Percentiles rank a stretch among this genome's conserved stretches.
Evolutionary conservation across 2,113 vertebrate genomes (phyloP).

Genomic region (Paralichthys olivaceus): DNA sequence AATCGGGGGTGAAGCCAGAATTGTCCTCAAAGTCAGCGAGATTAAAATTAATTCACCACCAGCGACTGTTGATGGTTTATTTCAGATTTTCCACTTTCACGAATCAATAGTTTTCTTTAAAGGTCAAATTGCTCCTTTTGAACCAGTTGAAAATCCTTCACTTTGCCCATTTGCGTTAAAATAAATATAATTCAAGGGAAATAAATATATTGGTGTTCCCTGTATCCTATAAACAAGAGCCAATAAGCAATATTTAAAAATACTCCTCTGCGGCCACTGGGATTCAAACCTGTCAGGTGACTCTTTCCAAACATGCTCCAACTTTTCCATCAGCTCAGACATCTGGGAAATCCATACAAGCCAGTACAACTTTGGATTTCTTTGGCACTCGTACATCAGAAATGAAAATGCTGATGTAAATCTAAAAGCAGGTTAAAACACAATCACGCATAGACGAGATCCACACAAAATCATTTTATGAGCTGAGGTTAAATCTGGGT

Average conservation of each 20-base stretch:
- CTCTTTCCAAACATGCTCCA: not conserved
- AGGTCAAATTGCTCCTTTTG: not conserved
- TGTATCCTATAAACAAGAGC: no score
- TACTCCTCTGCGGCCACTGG: no score
- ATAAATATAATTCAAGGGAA: no score
- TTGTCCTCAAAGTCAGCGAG: no score
- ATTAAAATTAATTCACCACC: not conserved
- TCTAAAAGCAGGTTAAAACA: no score
- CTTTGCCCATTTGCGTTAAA: not conserved
- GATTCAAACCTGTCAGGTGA: not conserved
- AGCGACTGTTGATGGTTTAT: not conserved
- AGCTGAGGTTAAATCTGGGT: not conserved
- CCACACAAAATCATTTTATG: not conserved
- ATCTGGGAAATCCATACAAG: no score
- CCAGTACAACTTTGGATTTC: no score
- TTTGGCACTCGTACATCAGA: no score
- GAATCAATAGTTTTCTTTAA: not conserved
- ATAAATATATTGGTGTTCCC: no score
- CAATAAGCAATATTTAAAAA: no score
- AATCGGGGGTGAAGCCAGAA: not conserved
- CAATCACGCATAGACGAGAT: no score
- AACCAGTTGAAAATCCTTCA: not conserved
- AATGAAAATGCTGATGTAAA: no score
- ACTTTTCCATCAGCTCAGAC: not conserved
- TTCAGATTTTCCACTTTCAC: not conserved